A percentile compares a stretch with the other conserved stretches of the same genome.
Conservation (phyloP, 1,140 invertebrate species). For the Scaptomyza pallida region DNA sequence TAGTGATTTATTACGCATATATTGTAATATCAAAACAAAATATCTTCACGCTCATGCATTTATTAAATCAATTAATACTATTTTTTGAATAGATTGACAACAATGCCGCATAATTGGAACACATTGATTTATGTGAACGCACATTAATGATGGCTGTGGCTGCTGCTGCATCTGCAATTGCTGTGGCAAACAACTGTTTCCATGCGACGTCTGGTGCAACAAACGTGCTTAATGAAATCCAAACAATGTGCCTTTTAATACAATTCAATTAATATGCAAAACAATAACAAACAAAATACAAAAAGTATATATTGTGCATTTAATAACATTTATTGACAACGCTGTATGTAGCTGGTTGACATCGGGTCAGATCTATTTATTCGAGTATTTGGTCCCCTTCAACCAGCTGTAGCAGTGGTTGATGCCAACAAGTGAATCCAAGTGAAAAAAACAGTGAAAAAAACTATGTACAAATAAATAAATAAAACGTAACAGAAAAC, state of each 20-base stretch:
- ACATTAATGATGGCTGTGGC: slow-evolving; percentile 20
- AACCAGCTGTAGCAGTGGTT: slow-evolving; percentile 84
- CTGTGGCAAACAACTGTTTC: neutral
- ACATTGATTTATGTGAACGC: slow-evolving; percentile 66
- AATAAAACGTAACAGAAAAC: neutral
- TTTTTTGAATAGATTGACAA: slow-evolving; percentile 47
- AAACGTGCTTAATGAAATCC: slow-evolving; percentile 69
- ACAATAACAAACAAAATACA: slow-evolving; percentile 6
- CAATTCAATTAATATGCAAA: slow-evolving; percentile 51
- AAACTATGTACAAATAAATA: neutral
- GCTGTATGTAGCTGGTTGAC: slow-evolving; percentile 84
- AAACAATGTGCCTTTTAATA: slow-evolving; percentile 54
- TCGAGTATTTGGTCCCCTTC: slow-evolving; percentile 83
- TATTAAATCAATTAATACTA: slow-evolving; percentile 66
- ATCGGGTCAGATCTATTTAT: slow-evolving; percentile 82
- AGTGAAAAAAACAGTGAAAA: slow-evolving; percentile 7
- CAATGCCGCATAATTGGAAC: slow-evolving; percentile 68
- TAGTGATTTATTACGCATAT: slow-evolving; percentile 42
- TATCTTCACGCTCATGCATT: neutral
- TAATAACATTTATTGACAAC: slow-evolving; percentile 51
- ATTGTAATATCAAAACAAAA: neutral
- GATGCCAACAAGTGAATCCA: slow-evolving; percentile 60
- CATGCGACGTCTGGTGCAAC: slow-evolving; percentile 13
- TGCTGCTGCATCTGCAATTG: too few species aligned
- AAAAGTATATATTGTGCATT: neutral